A percentile compares a stretch with the other conserved stretches of the same genome.
Evolutionary conservation across 2,888 invertebrate genomes (phyloP).

Genomic region (Spilosoma lubricipeda): DNA sequence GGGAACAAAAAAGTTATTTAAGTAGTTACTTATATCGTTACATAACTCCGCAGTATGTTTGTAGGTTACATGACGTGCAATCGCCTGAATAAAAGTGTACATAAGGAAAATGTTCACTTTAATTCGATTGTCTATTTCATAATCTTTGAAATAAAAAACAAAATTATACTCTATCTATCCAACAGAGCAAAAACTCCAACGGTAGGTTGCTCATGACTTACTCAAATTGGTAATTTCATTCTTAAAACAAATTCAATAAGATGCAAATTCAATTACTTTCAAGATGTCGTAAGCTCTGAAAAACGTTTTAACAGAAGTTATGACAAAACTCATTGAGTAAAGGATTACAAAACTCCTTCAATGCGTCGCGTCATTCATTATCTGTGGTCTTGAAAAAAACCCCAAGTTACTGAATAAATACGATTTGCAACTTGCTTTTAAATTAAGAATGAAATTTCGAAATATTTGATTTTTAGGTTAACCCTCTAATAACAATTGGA

Average conservation of each 20-base stretch:
- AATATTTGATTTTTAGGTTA: background rate
- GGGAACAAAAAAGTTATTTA: conserved; percentile 1
- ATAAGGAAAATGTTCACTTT: background rate
- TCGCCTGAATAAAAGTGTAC: background rate
- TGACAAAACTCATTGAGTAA: conserved; percentile 18
- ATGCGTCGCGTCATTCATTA: conserved; percentile 38
- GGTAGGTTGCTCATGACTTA: background rate
- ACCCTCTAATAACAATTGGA: conserved; percentile 17
- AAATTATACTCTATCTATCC: conserved; percentile 1
- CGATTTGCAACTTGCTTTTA: background rate
- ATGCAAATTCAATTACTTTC: background rate
- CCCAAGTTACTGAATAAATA: conserved; percentile 9
- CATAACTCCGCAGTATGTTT: conserved; percentile 4
- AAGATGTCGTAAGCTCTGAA: background rate
- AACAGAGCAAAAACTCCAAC: background rate
- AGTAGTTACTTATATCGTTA: background rate
- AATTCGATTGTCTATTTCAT: conserved; percentile 2
- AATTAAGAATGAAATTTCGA: conserved; percentile 1
- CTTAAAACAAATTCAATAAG: background rate
- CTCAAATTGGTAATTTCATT: background rate
- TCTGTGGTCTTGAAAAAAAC: conserved; percentile 17
- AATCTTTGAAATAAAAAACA: conserved; percentile 1
- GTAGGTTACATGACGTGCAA: conserved; percentile 2
- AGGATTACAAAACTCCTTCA: conserved; percentile 30
- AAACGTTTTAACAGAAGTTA: conserved; percentile 6